Evolutionary conservation across 2,113 vertebrate genomes (phyloP).

Genomic region (Miniopterus natalensis): DNA sequence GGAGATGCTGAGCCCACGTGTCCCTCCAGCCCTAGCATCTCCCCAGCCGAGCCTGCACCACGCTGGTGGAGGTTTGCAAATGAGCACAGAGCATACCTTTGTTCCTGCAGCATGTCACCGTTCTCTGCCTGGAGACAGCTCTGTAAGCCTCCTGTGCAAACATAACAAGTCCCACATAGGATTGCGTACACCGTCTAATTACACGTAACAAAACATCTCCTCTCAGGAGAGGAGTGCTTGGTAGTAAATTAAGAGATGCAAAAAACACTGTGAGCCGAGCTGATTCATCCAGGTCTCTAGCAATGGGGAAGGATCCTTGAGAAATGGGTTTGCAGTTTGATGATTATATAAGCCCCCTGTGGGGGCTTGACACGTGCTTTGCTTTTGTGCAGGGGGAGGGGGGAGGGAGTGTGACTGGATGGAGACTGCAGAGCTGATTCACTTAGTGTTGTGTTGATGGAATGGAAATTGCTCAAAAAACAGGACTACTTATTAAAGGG

Average conservation of each 20-base stretch:
- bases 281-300: slow-evolving; percentile 82
- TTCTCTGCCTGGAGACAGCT: slow-evolving; percentile 34
- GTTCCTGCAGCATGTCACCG: slow-evolving; percentile 65
- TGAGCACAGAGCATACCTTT: slow-evolving; percentile 73
- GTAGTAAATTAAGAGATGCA: slow-evolving; percentile 83
- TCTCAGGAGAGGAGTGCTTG: slow-evolving; percentile 79
- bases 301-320: slow-evolving; percentile 79
- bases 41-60: not conserved
- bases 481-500: slow-evolving; percentile 35
- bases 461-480: slow-evolving; percentile 28
- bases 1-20: slow-evolving; percentile 41
- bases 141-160: not conserved
- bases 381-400: slow-evolving; percentile 42
- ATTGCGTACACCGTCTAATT: slow-evolving; percentile 68
- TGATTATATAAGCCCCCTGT: slow-evolving; percentile 23
- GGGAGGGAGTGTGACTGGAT: not conserved
- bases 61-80: slow-evolving; percentile 46
- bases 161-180: slow-evolving; percentile 80
- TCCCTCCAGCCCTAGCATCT: slow-evolving; percentile 43
- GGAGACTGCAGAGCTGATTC: not conserved
- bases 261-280: slow-evolving; percentile 56
- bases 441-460: not conserved
- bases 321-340: slow-evolving; percentile 71
- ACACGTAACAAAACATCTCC: slow-evolving; percentile 85
- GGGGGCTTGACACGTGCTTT: not conserved